These are phyloP conservation scores for Meda fulgida DNA, from an alignment of 2,797 vertebrate genomes.

Conservation along the genomic window DNA sequence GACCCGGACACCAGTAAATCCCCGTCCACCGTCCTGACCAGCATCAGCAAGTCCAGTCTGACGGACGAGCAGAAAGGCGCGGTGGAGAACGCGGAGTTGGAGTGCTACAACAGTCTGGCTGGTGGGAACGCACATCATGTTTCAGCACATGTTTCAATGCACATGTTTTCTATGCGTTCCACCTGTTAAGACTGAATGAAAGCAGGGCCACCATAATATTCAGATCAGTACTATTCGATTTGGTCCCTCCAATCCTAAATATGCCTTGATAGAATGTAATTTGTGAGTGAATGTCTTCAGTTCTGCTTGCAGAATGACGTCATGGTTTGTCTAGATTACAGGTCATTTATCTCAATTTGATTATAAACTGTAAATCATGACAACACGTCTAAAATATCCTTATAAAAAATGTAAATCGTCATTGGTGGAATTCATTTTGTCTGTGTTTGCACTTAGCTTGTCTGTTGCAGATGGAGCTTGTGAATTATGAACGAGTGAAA, in stretches of 20 bases:
- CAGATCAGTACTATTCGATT: background rate
- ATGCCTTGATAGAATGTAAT: background rate
- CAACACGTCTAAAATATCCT: background rate
- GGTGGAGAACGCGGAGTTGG: conserved; percentile 93
- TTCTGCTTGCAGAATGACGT: conserved; percentile 9
- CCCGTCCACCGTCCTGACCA: conserved; percentile 68
- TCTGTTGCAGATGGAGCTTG: conserved; percentile 96
- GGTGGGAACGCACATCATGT: conserved; percentile 75
- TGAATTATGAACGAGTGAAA: conserved; percentile 98
- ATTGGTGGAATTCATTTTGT: background rate
- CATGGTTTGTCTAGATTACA: conserved; percentile 12
- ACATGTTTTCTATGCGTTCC: background rate
- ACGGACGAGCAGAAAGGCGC: conserved; percentile 93
- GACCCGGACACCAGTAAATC: conserved; percentile 81
- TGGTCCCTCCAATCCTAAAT: background rate
- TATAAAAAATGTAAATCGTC: background rate
- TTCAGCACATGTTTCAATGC: background rate
- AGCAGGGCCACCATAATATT: background rate
- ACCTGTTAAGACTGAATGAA: background rate
- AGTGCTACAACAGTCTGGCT: conserved; percentile 98
- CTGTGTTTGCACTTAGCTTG: conserved; percentile 80
- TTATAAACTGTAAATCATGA: background rate
- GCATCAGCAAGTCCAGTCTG: conserved; percentile 77
- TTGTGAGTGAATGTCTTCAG: background rate
- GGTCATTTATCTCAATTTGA: background rate